Base-by-base conservation (phyloP, 1,140 invertebrate genomes). In the Drosophila orosa region DNA sequence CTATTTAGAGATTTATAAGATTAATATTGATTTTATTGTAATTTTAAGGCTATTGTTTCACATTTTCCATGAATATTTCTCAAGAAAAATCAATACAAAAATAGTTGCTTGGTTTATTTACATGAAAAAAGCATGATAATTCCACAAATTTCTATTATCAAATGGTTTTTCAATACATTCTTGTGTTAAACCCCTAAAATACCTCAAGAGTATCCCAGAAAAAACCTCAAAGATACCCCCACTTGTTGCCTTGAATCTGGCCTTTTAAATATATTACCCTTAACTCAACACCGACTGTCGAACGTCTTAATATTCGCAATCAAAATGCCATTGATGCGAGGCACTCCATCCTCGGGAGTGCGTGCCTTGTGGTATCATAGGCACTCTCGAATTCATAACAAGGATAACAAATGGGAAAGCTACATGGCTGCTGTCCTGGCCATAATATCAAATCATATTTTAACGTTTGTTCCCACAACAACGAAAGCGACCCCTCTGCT, bases 381-480 rank as follows among this genome's bases (percentile, higher is more conserved):
- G 60, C 57, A 74, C 80, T 76, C 78, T 85, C 73, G 67, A 68
- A 85, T 74, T 77, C 81, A 80, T 85, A 74, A 80, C 74, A 66
- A 80, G 77, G 73, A 84, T 84, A 84, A 84, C 81, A 80, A 84
- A 84, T 85, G 81, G 61, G 59, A 77, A 69, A 65, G 77, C 81
- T 85, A 84, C 81, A 84, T 84, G 81, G 55, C 73, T 76, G 62
- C 59, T 73, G 62, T 69, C 77, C 55, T 60, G 80, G 65, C 71
- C 81, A 74, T 84, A 85, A 84, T 85, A 84, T 80, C 73, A 84
- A 84, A 84, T 85, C 81, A 84, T 84, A 84, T 84, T 80, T 84
- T 74, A 73, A 84, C 81, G 74, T 84, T 80, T 75, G 72, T 66
- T 55, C 54, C 56, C 48, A 60, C 74, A 56, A 61, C 61, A 68